Conservation (phyloP, 2,888 invertebrate genomes). For the Cetonia aurata region DNA sequence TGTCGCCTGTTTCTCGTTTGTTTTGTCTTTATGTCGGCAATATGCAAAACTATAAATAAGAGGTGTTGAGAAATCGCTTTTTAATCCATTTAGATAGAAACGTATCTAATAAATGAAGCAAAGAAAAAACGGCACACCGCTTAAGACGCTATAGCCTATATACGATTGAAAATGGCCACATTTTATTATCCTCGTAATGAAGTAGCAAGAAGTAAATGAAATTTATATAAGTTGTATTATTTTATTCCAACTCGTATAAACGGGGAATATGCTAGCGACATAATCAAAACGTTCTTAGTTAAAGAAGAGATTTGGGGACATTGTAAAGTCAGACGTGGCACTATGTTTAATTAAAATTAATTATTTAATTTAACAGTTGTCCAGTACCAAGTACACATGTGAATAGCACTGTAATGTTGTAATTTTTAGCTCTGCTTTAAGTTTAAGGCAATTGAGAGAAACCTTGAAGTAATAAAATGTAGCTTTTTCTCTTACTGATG, state of each 20-base stretch:
- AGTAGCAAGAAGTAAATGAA: too few relatives aligned
- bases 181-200: slow-evolving; percentile 18
- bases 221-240: slow-evolving; percentile 12
- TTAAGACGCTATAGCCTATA: background rate
- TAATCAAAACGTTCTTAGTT: background rate
- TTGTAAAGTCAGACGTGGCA: slow-evolving; percentile 1
- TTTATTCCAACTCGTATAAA: slow-evolving; percentile 12
- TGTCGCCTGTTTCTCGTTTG: slow-evolving; percentile 15
- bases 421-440: slow-evolving; percentile 19
- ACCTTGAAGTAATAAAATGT: slow-evolving; percentile 23
- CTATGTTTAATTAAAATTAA: slow-evolving; percentile 29
- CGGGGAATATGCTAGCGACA: background rate
- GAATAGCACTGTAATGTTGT: background rate
- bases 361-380: slow-evolving; percentile 15
- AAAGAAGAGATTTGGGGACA: background rate
- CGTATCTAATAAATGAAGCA: background rate
- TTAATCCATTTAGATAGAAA: background rate
- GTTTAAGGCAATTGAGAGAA: slow-evolving; percentile 9
- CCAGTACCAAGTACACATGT: background rate
- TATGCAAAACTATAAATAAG: slow-evolving; percentile 32
- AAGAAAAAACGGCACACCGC: slow-evolving; percentile 5
- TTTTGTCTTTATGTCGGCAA: slow-evolving; percentile 28
- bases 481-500: background rate
- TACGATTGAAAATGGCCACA: background rate
- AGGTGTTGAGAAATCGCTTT: slow-evolving; percentile 33